These are phyloP conservation scores for Serrognathus titanus DNA, from an alignment of 2,888 invertebrate species.

Conservation along the genomic window DNA sequence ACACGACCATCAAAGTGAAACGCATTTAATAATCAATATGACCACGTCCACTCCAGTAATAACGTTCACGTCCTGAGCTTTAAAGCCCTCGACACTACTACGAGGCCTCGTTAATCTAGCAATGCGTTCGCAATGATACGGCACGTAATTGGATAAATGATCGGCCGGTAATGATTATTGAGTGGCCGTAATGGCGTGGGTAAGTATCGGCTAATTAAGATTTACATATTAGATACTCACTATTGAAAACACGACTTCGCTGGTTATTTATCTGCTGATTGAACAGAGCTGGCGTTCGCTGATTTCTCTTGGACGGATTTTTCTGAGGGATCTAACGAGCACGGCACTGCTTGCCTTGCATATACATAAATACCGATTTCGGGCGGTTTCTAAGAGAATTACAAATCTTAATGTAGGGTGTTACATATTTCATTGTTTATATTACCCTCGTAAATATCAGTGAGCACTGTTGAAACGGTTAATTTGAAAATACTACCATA, in stretches of 20 bases:
- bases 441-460: background rate
- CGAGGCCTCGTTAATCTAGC: conserved; percentile 14
- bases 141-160: conserved; percentile 38
- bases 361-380: background rate
- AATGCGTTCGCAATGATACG: conserved; percentile 36
- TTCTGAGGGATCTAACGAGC: no score
- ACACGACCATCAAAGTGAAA: background rate
- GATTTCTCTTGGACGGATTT: no score
- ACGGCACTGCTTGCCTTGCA: no score
- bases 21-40: background rate
- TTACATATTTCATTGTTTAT: background rate
- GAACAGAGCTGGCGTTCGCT: background rate
- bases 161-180: conserved; percentile 42
- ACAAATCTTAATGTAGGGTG: background rate
- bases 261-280: conserved; percentile 23
- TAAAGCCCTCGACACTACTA: conserved; percentile 1
- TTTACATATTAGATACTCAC: conserved; percentile 42
- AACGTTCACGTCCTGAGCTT: background rate
- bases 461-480: background rate
- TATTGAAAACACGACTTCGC: conserved; percentile 24
- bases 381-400: background rate
- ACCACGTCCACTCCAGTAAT: background rate
- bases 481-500: background rate
- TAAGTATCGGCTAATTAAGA: conserved; percentile 44
- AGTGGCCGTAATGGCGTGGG: conserved; percentile 40